phyloP scores from a whole-genome alignment of 2,797 vertebrate genomes.

The Helarctos malayanus region DNA sequence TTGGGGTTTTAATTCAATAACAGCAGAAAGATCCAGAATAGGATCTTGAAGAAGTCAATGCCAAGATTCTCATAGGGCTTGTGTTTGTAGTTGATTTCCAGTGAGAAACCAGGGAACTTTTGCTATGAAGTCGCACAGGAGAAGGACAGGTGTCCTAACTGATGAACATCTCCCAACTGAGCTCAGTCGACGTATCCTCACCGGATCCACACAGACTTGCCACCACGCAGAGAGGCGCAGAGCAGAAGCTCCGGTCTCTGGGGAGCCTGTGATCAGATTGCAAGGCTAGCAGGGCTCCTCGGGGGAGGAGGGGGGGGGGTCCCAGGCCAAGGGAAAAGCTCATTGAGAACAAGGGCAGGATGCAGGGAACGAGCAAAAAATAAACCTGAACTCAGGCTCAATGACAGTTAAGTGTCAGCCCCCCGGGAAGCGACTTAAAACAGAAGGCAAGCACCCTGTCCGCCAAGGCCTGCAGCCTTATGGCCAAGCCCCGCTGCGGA shows the following conservation, averaged over 20 bases:
- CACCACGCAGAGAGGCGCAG: accelerated
- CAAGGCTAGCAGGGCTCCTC: not conserved
- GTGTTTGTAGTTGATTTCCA: not conserved
- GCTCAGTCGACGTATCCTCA: not conserved
- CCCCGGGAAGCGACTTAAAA: not conserved
- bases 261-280: not conserved
- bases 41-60: not conserved
- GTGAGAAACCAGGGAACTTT: not conserved
- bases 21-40: not conserved
- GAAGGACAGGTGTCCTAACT: not conserved
- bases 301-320: not conserved
- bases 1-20: not conserved
- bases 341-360: not conserved
- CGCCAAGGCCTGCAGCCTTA: accelerated
- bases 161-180: not conserved
- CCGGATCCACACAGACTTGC: not conserved
- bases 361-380: not conserved
- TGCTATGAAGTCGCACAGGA: not conserved
- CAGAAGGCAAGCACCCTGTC: not conserved
- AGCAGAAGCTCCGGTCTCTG: not conserved
- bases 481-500: not conserved
- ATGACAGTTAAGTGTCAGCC: not conserved
- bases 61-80: not conserved
- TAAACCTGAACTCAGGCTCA: conserved; percentile 20
- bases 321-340: not conserved